phyloP scores from a whole-genome alignment of 23 tunicate species.

The Trididemnum nubilum region DNA sequence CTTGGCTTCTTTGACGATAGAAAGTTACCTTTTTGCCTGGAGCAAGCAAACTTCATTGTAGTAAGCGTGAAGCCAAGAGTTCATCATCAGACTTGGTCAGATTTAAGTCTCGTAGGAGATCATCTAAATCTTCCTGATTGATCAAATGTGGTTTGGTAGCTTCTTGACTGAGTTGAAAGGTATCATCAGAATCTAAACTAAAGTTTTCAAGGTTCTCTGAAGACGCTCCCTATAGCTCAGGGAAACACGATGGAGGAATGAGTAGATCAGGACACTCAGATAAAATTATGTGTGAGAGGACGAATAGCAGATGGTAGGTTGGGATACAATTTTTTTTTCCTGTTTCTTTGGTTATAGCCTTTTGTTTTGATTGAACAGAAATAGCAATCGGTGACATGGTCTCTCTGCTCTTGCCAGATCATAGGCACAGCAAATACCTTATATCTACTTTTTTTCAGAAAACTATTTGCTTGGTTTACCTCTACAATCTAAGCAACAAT shows the following conservation, averaged over 20 bases:
- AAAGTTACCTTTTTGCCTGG: no score
- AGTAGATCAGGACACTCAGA: neutral
- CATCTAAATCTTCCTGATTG: no score
- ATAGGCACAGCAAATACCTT: slow-evolving; percentile 27
- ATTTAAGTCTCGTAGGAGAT: no score
- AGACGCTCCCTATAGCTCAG: neutral
- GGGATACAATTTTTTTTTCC: neutral
- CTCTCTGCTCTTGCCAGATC: slow-evolving; percentile 15
- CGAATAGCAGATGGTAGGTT: neutral
- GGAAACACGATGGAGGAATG: neutral
- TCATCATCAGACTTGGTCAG: no score
- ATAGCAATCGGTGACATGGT: slow-evolving; percentile 21
- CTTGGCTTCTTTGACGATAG: no score
- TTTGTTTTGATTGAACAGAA: slow-evolving; percentile 11
- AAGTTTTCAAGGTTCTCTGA: neutral
- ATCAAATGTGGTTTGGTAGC: no score
- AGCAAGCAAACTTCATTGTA: neutral
- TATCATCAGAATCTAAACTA: neutral
- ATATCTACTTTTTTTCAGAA: neutral
- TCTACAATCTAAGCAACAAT: slow-evolving; percentile 19
- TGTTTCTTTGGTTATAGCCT: neutral
- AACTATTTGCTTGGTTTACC: neutral
- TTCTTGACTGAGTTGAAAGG: no score
- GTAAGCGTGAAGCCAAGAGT: neutral
- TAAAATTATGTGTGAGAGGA: slow-evolving; percentile 11